Conservation (phyloP, 2,888 invertebrate species). For the Selenia dentaria region DNA sequence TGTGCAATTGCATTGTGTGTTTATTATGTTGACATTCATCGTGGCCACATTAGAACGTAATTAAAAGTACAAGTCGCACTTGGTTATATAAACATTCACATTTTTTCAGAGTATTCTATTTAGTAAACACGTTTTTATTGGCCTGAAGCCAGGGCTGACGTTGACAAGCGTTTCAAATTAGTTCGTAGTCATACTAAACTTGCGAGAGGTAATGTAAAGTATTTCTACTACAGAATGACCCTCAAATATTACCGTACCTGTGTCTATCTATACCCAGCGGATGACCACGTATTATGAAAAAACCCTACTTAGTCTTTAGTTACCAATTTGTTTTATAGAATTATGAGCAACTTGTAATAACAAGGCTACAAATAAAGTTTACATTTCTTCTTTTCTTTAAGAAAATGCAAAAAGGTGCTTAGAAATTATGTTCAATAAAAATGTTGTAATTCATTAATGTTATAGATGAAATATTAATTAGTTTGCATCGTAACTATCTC, state of each 20-base stretch:
- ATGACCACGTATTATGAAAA: too few species aligned
- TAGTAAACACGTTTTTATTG: conserved; percentile 55
- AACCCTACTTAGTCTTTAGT: too few species aligned
- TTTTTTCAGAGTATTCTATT: conserved; percentile 39
- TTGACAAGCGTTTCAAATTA: conserved; percentile 62
- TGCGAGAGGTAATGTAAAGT: conserved; percentile 45
- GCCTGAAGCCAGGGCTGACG: conserved; percentile 53
- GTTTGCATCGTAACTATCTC: too few species aligned
- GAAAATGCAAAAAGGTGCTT: too few species aligned
- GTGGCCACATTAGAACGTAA: background rate
- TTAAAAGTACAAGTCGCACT: conserved; percentile 4
- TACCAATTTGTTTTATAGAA: too few species aligned
- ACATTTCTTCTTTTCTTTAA: too few species aligned
- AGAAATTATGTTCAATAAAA: too few species aligned
- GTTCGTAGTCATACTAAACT: conserved; percentile 42
- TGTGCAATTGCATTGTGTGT: background rate
- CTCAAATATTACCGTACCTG: conserved; percentile 27
- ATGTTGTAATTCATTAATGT: too few species aligned
- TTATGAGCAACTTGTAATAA: too few species aligned
- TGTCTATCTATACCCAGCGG: too few species aligned
- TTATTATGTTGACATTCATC: conserved; percentile 4
- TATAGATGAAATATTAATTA: too few species aligned
- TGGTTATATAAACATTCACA: conserved; percentile 29
- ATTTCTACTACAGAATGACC: conserved; percentile 34
- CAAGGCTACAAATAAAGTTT: too few species aligned